Conservation (phyloP, 2,888 invertebrate species). For the Polylopha cassiicola region DNA sequence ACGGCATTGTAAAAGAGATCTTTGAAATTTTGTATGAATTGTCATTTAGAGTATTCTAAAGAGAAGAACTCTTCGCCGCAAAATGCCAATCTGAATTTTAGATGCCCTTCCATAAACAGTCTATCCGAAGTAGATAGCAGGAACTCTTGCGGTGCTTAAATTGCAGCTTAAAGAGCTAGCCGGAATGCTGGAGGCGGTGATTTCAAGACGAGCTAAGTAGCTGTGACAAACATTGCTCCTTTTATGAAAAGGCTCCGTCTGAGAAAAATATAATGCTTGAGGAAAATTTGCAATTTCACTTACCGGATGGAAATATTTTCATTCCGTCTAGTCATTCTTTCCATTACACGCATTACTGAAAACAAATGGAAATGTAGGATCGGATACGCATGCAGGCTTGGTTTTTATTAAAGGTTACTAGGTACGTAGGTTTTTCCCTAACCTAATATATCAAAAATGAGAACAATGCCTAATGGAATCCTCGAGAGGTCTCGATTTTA, state of each 20-base stretch:
- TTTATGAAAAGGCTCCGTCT: slow-evolving; percentile 12
- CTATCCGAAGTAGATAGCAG: background rate
- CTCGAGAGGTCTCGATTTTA: too few species aligned
- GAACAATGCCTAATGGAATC: slow-evolving; percentile 9
- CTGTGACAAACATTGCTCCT: slow-evolving; percentile 1
- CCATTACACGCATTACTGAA: slow-evolving; percentile 44
- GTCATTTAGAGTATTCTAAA: too few species aligned
- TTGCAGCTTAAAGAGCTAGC: background rate
- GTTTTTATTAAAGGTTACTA: slow-evolving; percentile 30
- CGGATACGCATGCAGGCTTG: slow-evolving; percentile 28
- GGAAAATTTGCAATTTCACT: slow-evolving; percentile 28
- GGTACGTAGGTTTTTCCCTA: slow-evolving; percentile 18
- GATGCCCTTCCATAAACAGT: slow-evolving; percentile 10
- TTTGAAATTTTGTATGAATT: too few species aligned
- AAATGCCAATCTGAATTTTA: slow-evolving; percentile 12
- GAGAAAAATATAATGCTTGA: slow-evolving; percentile 16
- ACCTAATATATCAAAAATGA: slow-evolving; percentile 24
- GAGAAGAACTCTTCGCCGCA: slow-evolving; percentile 5
- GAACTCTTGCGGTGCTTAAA: background rate
- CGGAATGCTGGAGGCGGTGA: slow-evolving; percentile 1
- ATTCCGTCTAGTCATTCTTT: slow-evolving; percentile 44
- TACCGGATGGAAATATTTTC: slow-evolving; percentile 28
- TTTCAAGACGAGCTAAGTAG: slow-evolving; percentile 5
- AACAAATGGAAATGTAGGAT: slow-evolving; percentile 41
- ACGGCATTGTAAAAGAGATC: too few species aligned